Percentiles rank a stretch among this genome's conserved stretches.
These are phyloP conservation scores for Octopus bimaculoides DNA, from an alignment of 1,140 invertebrate species.

Conservation along the genomic window DNA sequence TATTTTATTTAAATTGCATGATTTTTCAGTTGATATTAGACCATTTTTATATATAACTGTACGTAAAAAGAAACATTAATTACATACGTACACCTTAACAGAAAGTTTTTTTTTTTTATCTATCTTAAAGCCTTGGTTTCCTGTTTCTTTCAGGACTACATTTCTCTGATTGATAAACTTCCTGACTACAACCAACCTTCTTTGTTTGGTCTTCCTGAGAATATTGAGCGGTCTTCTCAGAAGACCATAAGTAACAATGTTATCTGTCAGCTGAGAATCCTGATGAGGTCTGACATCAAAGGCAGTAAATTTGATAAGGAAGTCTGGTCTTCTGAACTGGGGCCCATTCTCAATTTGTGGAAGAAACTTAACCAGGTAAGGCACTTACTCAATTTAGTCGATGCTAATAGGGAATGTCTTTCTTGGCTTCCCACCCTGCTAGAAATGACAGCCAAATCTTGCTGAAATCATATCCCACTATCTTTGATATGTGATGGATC, in stretches of 20 bases:
- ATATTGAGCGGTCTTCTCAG: conserved; percentile 78
- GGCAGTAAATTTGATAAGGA: conserved; percentile 58
- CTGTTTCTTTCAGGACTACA: conserved; percentile 61
- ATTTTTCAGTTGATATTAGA: no score
- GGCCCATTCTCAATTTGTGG: conserved; percentile 72
- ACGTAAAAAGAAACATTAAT: no score
- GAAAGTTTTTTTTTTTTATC: no score
- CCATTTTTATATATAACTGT: no score
- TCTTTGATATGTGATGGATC: no score
- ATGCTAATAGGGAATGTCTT: no score
- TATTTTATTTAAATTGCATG: no score
- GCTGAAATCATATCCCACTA: no score
- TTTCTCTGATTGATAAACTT: conserved; percentile 65
- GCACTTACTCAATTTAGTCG: neutral
- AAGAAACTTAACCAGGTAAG: conserved; percentile 69
- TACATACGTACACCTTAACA: no score
- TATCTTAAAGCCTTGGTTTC: neutral
- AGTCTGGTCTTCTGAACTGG: conserved; percentile 65
- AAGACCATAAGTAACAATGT: conserved; percentile 66
- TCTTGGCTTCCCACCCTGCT: no score
- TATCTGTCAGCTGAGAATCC: conserved; percentile 64
- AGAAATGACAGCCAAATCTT: no score
- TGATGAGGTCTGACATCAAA: conserved; percentile 52
- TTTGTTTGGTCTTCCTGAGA: conserved; percentile 77
- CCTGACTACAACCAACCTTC: conserved; percentile 69